Base-by-base conservation (phyloP, 2,113 vertebrate genomes). In the Sus scrofa region DNA sequence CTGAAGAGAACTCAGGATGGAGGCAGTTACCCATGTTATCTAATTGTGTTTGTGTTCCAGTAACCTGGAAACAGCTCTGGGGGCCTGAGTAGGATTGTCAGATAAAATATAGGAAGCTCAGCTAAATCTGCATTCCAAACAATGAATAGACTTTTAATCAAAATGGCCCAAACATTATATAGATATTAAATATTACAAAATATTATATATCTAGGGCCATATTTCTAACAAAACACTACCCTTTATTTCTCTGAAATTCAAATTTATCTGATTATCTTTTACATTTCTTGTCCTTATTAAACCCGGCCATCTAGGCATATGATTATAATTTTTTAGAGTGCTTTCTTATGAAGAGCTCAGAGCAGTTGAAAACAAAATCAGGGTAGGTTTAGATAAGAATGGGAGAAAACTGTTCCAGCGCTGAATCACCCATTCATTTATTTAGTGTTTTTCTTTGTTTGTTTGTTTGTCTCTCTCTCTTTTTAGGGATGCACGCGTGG, bases 91-190 rank as follows among this genome's bases (percentile, higher is more conserved):
- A 62, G 65, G 13, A 8, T 22, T 85, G 32, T 78, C 83, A 74
- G 30, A 84, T 70, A 90, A 94, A 92, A 87, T 67, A 58, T 2
- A 71, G 44, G 15, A 78, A 93, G 22, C 7, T 73, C 22, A 27
- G 32, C 93, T 94, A 81, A 54, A 96, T 79, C 50, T 87, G 56
- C 92, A 90, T 82, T 93, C 30, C 4, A 95, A 30, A 94, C 30
- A 92, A 62, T 94, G 32, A 95, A 82, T n/a, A 63, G 13, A 78
- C 39, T 70, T 96, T 84, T 79, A 60, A 20, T 60, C 50, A 73
- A 86, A 83, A 70, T 95, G 70, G 65, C 34, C 39, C 52, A 92
- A 68, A 90, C 93, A 86, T 74, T 92, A 81, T 44, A 83, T 92
- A 89, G 44, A 93, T 73, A 87, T 44, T 95, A 79, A 95, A 79